Conservation (phyloP, 2,888 invertebrate species). For the Mesochorus sp. region DNA sequence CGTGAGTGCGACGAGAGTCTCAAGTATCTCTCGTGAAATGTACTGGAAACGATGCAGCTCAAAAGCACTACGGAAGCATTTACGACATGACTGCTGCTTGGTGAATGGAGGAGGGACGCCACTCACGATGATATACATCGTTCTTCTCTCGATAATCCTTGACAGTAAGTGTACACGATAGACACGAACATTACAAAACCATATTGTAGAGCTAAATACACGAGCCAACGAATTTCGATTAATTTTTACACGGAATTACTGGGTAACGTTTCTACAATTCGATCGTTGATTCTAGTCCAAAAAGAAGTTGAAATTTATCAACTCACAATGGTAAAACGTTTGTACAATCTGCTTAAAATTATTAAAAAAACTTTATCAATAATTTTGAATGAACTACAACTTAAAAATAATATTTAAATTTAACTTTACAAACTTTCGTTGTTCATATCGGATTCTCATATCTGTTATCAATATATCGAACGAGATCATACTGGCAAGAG, state of each 20-base stretch:
- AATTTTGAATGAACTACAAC: too few relatives aligned
- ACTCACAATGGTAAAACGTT: too few relatives aligned
- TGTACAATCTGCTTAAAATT: too few relatives aligned
- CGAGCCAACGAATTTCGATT: background rate
- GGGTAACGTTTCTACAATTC: too few relatives aligned
- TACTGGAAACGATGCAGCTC: slow-evolving; percentile 73
- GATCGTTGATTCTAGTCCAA: too few relatives aligned
- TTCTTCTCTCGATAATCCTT: slow-evolving; percentile 71
- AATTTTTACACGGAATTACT: background rate
- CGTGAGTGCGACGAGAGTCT: slow-evolving; percentile 55
- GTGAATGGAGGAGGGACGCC: slow-evolving; percentile 64
- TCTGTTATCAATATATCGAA: slow-evolving; percentile 9
- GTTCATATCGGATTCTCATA: slow-evolving; percentile 14
- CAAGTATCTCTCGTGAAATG: slow-evolving; percentile 72
- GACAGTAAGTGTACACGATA: slow-evolving; percentile 72
- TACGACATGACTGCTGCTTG: slow-evolving; percentile 63
- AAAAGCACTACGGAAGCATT: slow-evolving; percentile 69
- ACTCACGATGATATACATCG: slow-evolving; percentile 71
- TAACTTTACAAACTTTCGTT: background rate
- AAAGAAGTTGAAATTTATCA: too few relatives aligned
- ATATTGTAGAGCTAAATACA: background rate
- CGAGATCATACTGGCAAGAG: background rate
- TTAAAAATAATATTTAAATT: background rate
- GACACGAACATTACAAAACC: slow-evolving; percentile 3
- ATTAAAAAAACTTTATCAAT: too few relatives aligned